Percentiles rank a stretch among this genome's conserved stretches.
Evolutionary conservation across 2,888 invertebrate genomes (phyloP).

Genomic region (Lymantria dispar): DNA sequence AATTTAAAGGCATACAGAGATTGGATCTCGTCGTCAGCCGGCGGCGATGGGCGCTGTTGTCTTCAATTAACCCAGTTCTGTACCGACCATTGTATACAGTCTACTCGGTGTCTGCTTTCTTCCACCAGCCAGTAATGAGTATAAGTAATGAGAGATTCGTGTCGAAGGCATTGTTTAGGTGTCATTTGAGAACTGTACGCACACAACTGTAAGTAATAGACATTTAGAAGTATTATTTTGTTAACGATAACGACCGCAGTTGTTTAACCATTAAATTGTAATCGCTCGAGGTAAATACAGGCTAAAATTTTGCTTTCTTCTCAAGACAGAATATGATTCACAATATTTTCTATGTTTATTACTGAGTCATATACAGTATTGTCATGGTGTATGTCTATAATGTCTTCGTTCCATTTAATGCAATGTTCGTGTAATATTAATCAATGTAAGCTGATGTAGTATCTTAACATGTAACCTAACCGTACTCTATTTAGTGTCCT

Average conservation of each 20-base stretch:
- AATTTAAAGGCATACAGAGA: constrained; percentile 56
- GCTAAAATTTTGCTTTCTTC: too few relatives aligned
- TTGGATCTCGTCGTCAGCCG: constrained; percentile 57
- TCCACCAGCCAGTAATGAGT: constrained; percentile 62
- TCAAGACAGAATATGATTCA: too few relatives aligned
- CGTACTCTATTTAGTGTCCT: too few relatives aligned
- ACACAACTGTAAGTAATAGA: constrained; percentile 48
- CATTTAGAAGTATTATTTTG: constrained; percentile 8
- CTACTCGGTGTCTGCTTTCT: constrained; percentile 78
- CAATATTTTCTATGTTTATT: too few relatives aligned
- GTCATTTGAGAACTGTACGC: constrained; percentile 60
- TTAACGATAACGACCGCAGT: neutral
- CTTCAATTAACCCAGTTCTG: constrained; percentile 78
- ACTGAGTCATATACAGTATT: too few relatives aligned
- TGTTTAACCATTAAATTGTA: neutral
- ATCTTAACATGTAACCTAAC: too few relatives aligned
- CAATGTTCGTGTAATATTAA: too few relatives aligned
- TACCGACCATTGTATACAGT: constrained; percentile 68
- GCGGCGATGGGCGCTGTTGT: constrained; percentile 64
- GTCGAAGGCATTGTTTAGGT: constrained; percentile 53
- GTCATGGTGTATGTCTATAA: too few relatives aligned
- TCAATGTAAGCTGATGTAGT: too few relatives aligned
- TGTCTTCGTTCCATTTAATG: too few relatives aligned
- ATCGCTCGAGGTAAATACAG: neutral
- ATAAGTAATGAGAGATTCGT: constrained; percentile 63